phyloP scores from a whole-genome alignment of 2,888 invertebrate species.

The Sarcophaga caerulescens region DNA sequence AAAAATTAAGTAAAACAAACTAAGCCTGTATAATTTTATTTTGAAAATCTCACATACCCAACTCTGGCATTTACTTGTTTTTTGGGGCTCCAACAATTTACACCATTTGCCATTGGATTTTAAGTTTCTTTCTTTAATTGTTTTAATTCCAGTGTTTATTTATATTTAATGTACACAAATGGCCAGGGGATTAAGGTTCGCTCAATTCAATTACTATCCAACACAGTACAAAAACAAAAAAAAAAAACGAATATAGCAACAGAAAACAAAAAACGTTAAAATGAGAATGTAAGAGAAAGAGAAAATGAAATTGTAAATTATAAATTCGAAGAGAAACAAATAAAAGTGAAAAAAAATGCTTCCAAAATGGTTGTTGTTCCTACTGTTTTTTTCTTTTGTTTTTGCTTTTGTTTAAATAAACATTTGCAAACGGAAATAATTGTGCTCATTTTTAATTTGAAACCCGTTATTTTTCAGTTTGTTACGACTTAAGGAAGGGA shows the following conservation, averaged over 20 bases:
- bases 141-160: conserved; percentile 34
- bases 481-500: background rate
- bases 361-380: too few species aligned
- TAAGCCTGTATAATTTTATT: too few species aligned
- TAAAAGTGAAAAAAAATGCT: too few species aligned
- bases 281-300: too few species aligned
- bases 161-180: conserved; percentile 30
- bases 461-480: background rate
- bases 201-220: conserved; percentile 14
- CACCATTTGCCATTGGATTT: conserved; percentile 3
- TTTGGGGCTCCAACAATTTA: too few species aligned
- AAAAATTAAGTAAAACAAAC: too few species aligned
- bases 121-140: conserved; percentile 11
- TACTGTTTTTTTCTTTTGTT: too few species aligned
- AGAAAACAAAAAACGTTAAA: background rate
- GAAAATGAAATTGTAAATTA: too few species aligned
- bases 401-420: too few species aligned
- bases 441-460: conserved; percentile 15
- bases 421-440: background rate
- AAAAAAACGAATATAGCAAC: background rate
- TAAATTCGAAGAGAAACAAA: too few species aligned
- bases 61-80: too few species aligned
- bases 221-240: background rate
- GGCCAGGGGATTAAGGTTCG: conserved; percentile 23
- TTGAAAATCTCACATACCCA: too few species aligned